Conservation (phyloP, 2,113 vertebrate species). For the Notothenia rossii region DNA sequence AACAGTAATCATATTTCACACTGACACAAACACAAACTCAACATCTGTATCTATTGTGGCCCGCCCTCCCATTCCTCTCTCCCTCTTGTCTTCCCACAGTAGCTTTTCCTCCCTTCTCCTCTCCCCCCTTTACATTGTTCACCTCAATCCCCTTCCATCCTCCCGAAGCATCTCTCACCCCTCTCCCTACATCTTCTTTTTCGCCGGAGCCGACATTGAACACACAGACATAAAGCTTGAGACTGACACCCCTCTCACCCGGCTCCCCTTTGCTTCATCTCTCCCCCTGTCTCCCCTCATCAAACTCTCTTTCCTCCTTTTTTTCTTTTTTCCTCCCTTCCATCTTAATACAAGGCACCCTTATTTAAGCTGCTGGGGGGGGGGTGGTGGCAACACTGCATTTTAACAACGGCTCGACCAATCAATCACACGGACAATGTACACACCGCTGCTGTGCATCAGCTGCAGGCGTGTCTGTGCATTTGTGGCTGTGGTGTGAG, state of each 20-base stretch:
- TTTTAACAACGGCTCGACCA: conserved; percentile 65
- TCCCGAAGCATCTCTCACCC: conserved; percentile 14
- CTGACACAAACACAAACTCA: conserved; percentile 72
- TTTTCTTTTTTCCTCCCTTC: conserved; percentile 19
- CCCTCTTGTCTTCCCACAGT: conserved; percentile 4
- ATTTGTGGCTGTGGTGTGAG: conserved; percentile 18
- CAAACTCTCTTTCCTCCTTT: conserved; percentile 19
- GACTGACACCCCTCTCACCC: conserved; percentile 17
- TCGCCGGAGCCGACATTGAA: conserved; percentile 7
- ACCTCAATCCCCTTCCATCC: conserved; percentile 15
- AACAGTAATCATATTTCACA: conserved; percentile 78
- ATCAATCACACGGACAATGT: conserved; percentile 69
- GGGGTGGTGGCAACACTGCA: conserved; percentile 35
- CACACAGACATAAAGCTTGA: conserved; percentile 27
- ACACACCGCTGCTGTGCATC: conserved; percentile 52
- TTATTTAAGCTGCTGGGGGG: conserved; percentile 52
- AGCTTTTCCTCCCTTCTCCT: background rate
- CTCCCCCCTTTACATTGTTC: conserved; percentile 6
- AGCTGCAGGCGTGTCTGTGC: conserved; percentile 44
- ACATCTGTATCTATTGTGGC: conserved; percentile 69
- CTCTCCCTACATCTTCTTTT: background rate
- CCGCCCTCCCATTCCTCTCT: conserved; percentile 22
- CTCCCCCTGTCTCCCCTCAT: conserved; percentile 29
- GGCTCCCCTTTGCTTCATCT: conserved; percentile 6
- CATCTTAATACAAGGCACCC: conserved; percentile 40